Conservation (phyloP, 2,797 vertebrate genomes). For the Paedocypris micromegethes region DNA sequence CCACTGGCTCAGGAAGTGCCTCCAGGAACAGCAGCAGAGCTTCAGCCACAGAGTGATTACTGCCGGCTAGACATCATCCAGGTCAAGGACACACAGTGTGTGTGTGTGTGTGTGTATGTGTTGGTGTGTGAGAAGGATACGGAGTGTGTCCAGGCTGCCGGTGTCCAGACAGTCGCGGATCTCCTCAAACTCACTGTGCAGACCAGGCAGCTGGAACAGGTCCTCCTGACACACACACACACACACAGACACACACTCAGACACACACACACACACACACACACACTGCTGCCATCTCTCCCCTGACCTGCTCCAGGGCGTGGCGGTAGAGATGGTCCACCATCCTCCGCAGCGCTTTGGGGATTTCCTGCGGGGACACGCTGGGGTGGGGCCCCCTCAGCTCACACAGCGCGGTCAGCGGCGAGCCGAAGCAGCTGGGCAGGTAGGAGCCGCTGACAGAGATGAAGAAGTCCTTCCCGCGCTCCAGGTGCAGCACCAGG, state of each 20-base stretch:
- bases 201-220: conserved; percentile 94
- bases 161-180: conserved; percentile 92
- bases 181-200: conserved; percentile 84
- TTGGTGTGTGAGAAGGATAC: too few relatives aligned
- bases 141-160: conserved; percentile 78
- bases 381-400: conserved; percentile 88
- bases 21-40: conserved; percentile 92
- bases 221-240: conserved; percentile 78
- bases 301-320: conserved; percentile 83
- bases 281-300: too few relatives aligned
- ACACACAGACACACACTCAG: too few relatives aligned
- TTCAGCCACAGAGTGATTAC: conserved; percentile 92
- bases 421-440: conserved; percentile 89
- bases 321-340: conserved; percentile 87
- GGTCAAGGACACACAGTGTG: conserved; percentile 44
- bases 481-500: conserved; percentile 84
- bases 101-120: too few relatives aligned
- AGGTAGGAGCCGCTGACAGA: conserved; percentile 87
- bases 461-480: conserved; percentile 97
- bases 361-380: conserved; percentile 71
- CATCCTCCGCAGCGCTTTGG: too few relatives aligned
- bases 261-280: too few relatives aligned
- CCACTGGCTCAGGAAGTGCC: conserved; percentile 88
- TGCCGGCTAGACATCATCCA: conserved; percentile 69
- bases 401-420: conserved; percentile 77